Conservation (phyloP, 1,140 invertebrate species). For the Dreissena rostriformis region DNA sequence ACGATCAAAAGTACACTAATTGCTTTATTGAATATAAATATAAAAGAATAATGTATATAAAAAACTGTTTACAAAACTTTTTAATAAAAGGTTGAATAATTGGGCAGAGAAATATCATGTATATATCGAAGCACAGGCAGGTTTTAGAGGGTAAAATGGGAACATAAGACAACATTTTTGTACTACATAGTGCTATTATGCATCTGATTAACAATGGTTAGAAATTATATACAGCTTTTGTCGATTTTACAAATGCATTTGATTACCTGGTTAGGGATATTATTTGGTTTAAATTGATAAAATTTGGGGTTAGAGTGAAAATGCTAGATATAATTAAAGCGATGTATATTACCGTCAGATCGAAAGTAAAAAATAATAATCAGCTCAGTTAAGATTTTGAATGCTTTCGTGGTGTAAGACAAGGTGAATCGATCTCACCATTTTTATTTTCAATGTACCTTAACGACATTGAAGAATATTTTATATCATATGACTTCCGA, state of each 20-base stretch:
- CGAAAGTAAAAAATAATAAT: constrained; percentile 15
- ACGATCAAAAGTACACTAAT: no score
- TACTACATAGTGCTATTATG: neutral
- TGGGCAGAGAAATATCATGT: neutral
- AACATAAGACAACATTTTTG: neutral
- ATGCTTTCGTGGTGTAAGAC: constrained; percentile 30
- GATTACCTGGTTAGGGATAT: neutral
- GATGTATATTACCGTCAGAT: constrained; percentile 40
- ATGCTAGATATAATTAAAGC: constrained; percentile 30
- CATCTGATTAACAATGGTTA: neutral
- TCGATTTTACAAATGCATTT: neutral
- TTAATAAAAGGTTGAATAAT: neutral
- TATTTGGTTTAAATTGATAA: neutral
- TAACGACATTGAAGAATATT: constrained; percentile 37
- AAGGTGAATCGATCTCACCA: constrained; percentile 46
- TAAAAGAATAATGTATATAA: neutral
- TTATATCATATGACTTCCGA: neutral
- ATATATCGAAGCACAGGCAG: neutral
- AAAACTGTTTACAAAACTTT: neutral
- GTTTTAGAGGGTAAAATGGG: neutral
- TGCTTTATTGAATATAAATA: no score
- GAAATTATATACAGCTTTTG: neutral
- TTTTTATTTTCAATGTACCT: constrained; percentile 50
- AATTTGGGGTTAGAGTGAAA: constrained; percentile 33
- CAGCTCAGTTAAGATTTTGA: constrained; percentile 1